Base-by-base conservation (phyloP, 2,113 vertebrate genomes). In the Lates calcarifer region DNA sequence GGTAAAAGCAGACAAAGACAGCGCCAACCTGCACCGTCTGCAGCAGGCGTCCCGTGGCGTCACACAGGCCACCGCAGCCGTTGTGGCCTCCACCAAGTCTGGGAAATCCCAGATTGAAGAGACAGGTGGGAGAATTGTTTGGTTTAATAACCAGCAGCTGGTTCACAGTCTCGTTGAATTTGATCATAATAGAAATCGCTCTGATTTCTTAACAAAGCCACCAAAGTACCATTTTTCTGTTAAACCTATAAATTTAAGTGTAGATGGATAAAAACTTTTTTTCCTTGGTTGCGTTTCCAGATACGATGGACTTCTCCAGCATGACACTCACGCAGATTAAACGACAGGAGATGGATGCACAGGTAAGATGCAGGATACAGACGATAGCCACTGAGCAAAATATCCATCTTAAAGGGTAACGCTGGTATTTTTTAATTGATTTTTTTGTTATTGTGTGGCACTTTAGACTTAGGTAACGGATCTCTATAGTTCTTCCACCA, bases 321-420 rank as follows among this genome's bases (percentile, higher is more conserved):
- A 96, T 98, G 96, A 99, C 98, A 0, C 95, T 99, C 74, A 99
- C 96, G 0, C 98, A 99, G 94, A 99, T 99, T 91, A 99, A 99
- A 90, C 95, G 97, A 47, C 97, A 99, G 71, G 98, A 99, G 91
- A 99, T 99, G 98, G 97, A 99, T 74, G 96, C 97, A 0, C 98
- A 99, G 98, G 98, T 99, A 87, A 81, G 90, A 73, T 1, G n/a
- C 53, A 35, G 10, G 43, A n/a, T 4, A 20, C 29, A 29, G 20
- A 43, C 20, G 6, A 47, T 20, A 29, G 0, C 3, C 9, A 29
- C 20, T 24, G 33, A 24, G 9, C 13, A 29, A 29, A 3, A 37
- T 15, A 4, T 35, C 45, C 0, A 5, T 49, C 14, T 6, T 11
- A n/a, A n/a, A n/a, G n/a, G n/a, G n/a, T n/a, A n/a, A n/a, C n/a